A percentile compares a stretch with the other conserved stretches of the same genome.
Evolutionary conservation across 2,113 vertebrate genomes (phyloP).

Genomic region (Noturus placidus): DNA sequence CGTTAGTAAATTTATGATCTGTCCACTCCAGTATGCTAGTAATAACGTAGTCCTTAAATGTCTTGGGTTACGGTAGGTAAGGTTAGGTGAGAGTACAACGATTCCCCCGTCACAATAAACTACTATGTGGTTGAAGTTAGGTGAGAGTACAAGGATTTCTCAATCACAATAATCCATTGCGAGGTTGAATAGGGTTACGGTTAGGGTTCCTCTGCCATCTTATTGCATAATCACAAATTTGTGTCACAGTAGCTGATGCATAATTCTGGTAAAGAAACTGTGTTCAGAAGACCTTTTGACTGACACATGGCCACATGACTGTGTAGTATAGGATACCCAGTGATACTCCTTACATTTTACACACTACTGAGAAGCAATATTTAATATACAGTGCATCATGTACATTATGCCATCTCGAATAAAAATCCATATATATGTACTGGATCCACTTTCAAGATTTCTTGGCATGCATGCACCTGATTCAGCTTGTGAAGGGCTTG

Average conservation of each 20-base stretch:
- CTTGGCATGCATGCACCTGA: constrained; percentile 19
- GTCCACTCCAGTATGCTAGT: too few species aligned
- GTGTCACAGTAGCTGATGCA: background rate
- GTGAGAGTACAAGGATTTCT: too few species aligned
- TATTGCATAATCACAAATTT: background rate
- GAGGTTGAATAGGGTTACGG: too few species aligned
- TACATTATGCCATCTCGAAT: background rate
- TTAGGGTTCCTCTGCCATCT: background rate
- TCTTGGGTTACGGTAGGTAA: too few species aligned
- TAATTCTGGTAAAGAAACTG: background rate
- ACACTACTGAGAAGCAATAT: background rate
- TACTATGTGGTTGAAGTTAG: too few species aligned
- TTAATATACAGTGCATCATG: background rate
- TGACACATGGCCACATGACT: background rate
- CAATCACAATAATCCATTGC: too few species aligned
- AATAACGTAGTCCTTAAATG: too few species aligned
- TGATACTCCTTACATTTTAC: background rate
- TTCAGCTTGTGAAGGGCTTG: constrained; percentile 16
- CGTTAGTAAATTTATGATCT: too few species aligned
- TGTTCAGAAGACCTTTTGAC: background rate
- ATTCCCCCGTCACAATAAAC: too few species aligned
- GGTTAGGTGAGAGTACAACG: too few species aligned
- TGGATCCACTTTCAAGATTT: constrained; percentile 9
- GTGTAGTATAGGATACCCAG: background rate
- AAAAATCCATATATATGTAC: background rate